Percentiles rank a stretch among this genome's conserved stretches.
phyloP scores from a whole-genome alignment of 2,888 invertebrate genomes.

The Linnaemya vulpina region DNA sequence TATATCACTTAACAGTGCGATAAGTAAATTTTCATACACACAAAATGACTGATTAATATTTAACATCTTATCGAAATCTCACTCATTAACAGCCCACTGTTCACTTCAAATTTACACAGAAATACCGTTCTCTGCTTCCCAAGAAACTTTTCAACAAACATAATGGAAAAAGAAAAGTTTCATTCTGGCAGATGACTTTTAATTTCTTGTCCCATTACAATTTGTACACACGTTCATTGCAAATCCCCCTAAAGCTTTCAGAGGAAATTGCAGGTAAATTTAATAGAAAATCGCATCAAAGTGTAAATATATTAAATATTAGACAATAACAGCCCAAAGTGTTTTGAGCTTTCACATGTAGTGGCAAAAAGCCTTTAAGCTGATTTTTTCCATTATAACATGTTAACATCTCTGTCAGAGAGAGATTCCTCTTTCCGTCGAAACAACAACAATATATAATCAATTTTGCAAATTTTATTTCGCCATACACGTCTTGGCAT shows the following conservation, averaged over 20 bases:
- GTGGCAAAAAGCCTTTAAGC: constrained; percentile 52
- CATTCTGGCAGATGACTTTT: constrained; percentile 65
- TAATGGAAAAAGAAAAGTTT: constrained; percentile 35
- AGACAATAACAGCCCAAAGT: constrained; percentile 15
- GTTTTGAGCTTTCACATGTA: constrained; percentile 2
- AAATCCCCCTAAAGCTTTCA: constrained; percentile 38
- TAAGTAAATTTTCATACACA: too few species aligned
- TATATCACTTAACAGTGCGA: too few species aligned
- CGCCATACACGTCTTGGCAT: not conserved
- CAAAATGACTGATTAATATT: not conserved
- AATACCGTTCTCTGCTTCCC: not conserved
- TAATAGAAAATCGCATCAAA: constrained; percentile 31
- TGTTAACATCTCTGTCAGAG: constrained; percentile 49
- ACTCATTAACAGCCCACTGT: not conserved
- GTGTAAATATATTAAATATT: constrained; percentile 51
- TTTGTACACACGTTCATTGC: constrained; percentile 1
- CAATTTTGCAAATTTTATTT: constrained; percentile 6
- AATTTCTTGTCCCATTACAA: constrained; percentile 60
- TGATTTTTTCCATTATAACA: constrained; percentile 52
- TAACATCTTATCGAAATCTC: not conserved
- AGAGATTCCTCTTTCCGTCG: not conserved
- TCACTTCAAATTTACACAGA: not conserved
- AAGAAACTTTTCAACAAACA: not conserved
- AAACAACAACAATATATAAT: constrained; percentile 18
- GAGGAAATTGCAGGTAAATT: constrained; percentile 29